These are phyloP conservation scores for Sylvicapra grimmia DNA, from an alignment of 2,113 vertebrate genomes.

Conservation along the genomic window DNA sequence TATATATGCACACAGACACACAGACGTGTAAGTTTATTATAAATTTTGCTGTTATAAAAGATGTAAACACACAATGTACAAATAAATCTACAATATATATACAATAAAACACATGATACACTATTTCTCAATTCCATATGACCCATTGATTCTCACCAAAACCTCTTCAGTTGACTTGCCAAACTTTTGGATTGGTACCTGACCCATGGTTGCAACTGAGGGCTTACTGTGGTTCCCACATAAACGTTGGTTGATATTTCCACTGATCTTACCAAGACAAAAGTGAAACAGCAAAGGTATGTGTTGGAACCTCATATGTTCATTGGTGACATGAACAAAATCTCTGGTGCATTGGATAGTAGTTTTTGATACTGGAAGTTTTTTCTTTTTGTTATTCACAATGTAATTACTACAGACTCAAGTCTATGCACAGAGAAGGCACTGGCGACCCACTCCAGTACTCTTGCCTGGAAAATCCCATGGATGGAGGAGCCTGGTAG, in stretches of 20 bases:
- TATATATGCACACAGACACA: not conserved
- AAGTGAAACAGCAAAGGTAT: not conserved
- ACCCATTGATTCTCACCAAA: not conserved
- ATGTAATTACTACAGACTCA: not conserved
- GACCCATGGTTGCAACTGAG: not conserved
- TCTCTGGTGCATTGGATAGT: not conserved
- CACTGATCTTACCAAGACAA: not conserved
- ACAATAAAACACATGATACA: not conserved
- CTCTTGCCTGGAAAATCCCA: not conserved
- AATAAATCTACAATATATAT: not conserved
- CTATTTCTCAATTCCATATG: not conserved
- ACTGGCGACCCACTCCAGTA: not conserved
- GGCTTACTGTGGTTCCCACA: not conserved
- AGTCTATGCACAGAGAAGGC: not conserved
- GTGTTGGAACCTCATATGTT: not conserved
- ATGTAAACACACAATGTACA: not conserved
- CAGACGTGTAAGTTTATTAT: not conserved
- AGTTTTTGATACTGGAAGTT: not conserved
- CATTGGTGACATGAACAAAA: not conserved
- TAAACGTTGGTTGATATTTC: not conserved
- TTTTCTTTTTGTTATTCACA: not conserved
- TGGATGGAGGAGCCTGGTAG: not conserved
- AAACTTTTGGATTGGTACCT: not conserved
- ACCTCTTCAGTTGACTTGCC: not conserved
- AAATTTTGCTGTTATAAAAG: not conserved